A percentile compares a stretch with the other conserved stretches of the same genome.
These are phyloP conservation scores for Bradysia coprophila DNA, from an alignment of 1,140 invertebrate species.

Conservation along the genomic window DNA sequence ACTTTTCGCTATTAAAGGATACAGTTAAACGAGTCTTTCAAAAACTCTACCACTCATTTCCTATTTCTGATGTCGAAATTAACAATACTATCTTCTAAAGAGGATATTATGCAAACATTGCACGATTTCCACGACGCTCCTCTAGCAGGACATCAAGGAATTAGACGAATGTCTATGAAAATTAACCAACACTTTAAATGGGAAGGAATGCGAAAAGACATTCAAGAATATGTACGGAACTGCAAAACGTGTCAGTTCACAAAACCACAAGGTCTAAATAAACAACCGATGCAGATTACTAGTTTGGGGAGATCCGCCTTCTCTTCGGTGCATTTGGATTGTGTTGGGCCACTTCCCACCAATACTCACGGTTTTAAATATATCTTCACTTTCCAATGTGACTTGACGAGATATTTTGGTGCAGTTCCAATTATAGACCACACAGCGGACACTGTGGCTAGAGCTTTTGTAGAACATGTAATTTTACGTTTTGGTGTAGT, in stretches of 20 bases:
- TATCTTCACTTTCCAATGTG: not conserved
- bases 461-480: not conserved
- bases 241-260: not conserved
- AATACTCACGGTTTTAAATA: not conserved
- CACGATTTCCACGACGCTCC: not conserved
- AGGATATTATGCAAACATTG: too few species aligned
- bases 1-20: too few species aligned
- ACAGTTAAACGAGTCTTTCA: too few species aligned
- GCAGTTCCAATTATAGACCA: not conserved
- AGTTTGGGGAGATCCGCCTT: not conserved
- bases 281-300: not conserved
- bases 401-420: not conserved
- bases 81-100: too few species aligned
- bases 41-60: too few species aligned
- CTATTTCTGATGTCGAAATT: too few species aligned
- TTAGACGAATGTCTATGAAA: not conserved
- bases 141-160: not conserved
- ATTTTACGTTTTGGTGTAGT: not conserved
- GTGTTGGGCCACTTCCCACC: not conserved
- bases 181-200: not conserved
- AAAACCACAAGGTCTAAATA: not conserved
- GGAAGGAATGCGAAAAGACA: not conserved
- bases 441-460: not conserved
- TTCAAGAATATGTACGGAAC: not conserved
- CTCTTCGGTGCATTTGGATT: not conserved